Evolutionary conservation across 2,113 vertebrate species (phyloP), one percentile per base, ranked within the genome.

Genomic region (Ciconia maguari): DNA sequence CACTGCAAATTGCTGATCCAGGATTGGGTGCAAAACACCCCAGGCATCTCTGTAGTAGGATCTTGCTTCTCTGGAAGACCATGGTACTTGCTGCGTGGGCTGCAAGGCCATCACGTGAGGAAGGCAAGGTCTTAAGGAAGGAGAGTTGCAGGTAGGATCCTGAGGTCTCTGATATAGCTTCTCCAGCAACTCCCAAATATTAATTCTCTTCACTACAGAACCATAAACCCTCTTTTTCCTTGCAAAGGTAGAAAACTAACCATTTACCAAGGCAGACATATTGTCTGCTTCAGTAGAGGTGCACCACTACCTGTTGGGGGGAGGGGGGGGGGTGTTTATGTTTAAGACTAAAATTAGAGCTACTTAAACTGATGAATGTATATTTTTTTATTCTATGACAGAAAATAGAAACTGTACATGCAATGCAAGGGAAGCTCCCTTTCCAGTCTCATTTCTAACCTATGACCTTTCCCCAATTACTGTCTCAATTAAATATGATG

Each of bases 401-500:
- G 12, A 83, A 83, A 86, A 29, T 7, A 83, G 7, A 10, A 68
- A 80, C 14, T 44, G 13, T 11, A 93, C 20, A 49, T 52, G 19
- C 8, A 87, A 17, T 51, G 4, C 21, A 64, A 75, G 7, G 18
- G n/a, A 87, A 78, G 2, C 9, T 86, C 29, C 8, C 16, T 78
- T 93, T 83, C 42, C 32, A 71, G 29, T 68, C 55, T 93, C 24
- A 41, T 71, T 94, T 92, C 64, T 78, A 93, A 83, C 80, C 79
- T 96, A 48, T 24, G 38, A 71, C 34, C 57, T 93, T 92, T 87
- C 29, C 22, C 58, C 71, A 94, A 61, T 89, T 96, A 77, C 22
- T 76, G 32, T 94, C 96, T 97, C 81, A 96, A 87, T 95, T 97
- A 96, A 96, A 94, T 83, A 96, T 20, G 60, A 89, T 82, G 48